Base-by-base conservation (phyloP, 1,140 invertebrate genomes). In the Pogonognathellus flavescens region DNA sequence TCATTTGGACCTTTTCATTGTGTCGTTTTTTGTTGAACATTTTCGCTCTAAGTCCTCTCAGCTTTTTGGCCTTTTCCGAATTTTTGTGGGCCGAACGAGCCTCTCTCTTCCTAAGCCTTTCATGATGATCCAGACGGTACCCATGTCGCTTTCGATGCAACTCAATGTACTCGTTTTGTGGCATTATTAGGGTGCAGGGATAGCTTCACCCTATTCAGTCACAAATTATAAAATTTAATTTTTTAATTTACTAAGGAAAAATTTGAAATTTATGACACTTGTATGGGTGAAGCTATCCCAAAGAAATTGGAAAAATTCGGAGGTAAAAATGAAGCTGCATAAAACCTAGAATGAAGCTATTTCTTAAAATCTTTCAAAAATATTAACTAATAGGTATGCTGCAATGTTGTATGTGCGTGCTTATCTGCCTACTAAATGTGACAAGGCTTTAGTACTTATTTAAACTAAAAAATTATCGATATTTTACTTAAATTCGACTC, bases 131-230 rank as follows among this genome's bases (percentile, higher is more conserved):
- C 81, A 99, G 93, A 80, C 98, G 94, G 86, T 96, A 93, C 89
- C 99, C 99, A 93, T 99, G 95, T 2, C 99, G 93, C 91, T 99
- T 99, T 89, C 95, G 94, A 91, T 98, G 97, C 80, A 98, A 93
- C 89, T 99, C 99, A 92, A 99, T 99, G 91, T 99, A 98, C 91
- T 99, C 98, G 94, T 99, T 99, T 92, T 99, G 99, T 89, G 99
- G 98, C 99, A 98, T 98, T 10, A n/a, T 76, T 49, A 76, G 70
- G 70, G 41, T 76, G 70, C 49, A 76, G 70, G 70, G 70, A 76
- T 76, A 76, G 70, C 70, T 76, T 76, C 70, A 76, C 70, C 70
- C 70, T 76, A 76, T 76, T 76, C 31, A 76, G 70, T 76, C 31
- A 76, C 25, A 76, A 76, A 76, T 76, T 25, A 76, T n/a, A 76